These are phyloP conservation scores for Platalea minor DNA, from an alignment of 2,797 vertebrate species.

Conservation along the genomic window DNA sequence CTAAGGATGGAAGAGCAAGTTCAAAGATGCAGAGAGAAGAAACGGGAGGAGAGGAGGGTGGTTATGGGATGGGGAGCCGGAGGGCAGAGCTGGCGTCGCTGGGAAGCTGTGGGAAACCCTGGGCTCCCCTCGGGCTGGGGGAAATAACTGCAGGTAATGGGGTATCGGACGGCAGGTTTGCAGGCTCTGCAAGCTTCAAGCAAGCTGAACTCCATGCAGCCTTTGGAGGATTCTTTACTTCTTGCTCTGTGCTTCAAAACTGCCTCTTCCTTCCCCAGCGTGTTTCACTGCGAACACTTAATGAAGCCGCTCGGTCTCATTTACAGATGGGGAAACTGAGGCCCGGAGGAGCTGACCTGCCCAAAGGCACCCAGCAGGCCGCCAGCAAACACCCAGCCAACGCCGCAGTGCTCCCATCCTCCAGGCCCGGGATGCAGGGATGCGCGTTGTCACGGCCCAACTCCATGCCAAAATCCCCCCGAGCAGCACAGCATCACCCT, in stretches of 20 bases:
- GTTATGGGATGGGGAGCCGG: neutral
- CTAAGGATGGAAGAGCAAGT: neutral
- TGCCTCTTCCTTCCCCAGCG: neutral
- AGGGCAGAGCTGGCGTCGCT: neutral
- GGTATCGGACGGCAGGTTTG: neutral
- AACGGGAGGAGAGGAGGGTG: neutral
- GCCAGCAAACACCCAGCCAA: neutral
- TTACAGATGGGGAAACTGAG: neutral
- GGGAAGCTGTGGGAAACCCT: neutral
- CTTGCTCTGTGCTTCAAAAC: neutral
- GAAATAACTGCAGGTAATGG: neutral
- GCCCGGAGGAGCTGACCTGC: neutral
- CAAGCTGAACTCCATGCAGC: neutral
- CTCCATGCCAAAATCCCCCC: neutral
- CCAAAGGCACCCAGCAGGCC: neutral
- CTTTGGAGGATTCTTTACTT: neutral
- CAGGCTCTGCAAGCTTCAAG: neutral
- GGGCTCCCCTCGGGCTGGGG: neutral
- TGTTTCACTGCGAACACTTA: neutral
- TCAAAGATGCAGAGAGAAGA: neutral
- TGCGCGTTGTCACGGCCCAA: neutral
- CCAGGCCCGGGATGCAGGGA: neutral
- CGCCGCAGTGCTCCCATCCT: neutral
- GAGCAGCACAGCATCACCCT: neutral
- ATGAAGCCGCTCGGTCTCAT: rapidly evolving